These are phyloP conservation scores for Oscheius sp. DNA, from an alignment of 2,888 invertebrate species.

Conservation along the genomic window DNA sequence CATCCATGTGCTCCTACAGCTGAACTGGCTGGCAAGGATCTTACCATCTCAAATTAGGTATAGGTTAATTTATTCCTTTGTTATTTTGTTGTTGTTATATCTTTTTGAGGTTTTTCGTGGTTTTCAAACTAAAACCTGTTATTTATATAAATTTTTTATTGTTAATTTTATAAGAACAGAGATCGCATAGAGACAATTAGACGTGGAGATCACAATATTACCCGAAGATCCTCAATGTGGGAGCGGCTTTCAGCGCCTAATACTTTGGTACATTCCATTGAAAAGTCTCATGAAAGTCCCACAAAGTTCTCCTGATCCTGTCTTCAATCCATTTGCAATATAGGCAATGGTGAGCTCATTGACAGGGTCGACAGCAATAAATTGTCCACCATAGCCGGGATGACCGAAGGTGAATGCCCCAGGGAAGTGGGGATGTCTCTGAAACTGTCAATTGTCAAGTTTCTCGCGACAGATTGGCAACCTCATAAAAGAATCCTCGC, in stretches of 20 bases:
- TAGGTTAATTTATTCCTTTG: too few species aligned
- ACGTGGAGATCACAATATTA: not conserved
- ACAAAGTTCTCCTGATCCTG: slow-evolving; percentile 67
- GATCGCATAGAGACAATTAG: not conserved
- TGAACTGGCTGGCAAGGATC: slow-evolving; percentile 44
- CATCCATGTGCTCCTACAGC: slow-evolving; percentile 47
- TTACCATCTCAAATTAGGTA: slow-evolving; percentile 24
- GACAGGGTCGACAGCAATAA: slow-evolving; percentile 60
- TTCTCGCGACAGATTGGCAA: too few species aligned
- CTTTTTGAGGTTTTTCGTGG: not conserved
- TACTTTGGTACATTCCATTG: slow-evolving; percentile 48
- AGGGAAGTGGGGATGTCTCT: slow-evolving; percentile 62
- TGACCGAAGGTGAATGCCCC: slow-evolving; percentile 67
- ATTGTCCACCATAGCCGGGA: slow-evolving; percentile 70
- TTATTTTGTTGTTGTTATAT: not conserved
- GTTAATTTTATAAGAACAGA: not conserved
- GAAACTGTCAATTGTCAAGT: too few species aligned
- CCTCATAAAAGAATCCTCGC: slow-evolving; percentile 70
- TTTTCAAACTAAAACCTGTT: not conserved
- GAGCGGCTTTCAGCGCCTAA: not conserved
- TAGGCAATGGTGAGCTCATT: slow-evolving; percentile 60
- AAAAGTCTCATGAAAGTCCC: slow-evolving; percentile 62
- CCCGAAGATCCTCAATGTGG: not conserved
- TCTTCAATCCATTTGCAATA: slow-evolving; percentile 67
- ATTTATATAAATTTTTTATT: not conserved